These are phyloP conservation scores for Microctonus aethiopoides DNA, from an alignment of 2,888 invertebrate species.

Conservation along the genomic window DNA sequence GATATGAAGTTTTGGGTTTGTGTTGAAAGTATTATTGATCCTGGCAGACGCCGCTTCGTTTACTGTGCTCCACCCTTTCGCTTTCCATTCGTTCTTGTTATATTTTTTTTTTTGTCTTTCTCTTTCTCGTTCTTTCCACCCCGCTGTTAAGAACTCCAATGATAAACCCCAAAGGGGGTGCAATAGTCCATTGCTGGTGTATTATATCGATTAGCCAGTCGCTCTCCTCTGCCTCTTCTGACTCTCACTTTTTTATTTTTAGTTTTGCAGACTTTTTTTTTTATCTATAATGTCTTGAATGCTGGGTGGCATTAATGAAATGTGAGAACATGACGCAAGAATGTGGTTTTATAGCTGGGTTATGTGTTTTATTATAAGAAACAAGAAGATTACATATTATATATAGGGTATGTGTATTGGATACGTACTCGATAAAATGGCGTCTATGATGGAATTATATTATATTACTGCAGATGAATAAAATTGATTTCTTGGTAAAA, in stretches of 20 bases:
- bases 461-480: not conserved
- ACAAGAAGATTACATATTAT: not conserved
- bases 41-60: conserved; percentile 29
- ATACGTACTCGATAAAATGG: not conserved
- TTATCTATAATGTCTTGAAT: not conserved
- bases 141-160: not conserved
- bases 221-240: not conserved
- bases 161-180: not conserved
- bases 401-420: not conserved
- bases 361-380: not conserved
- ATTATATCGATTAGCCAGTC: conserved; percentile 6
- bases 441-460: not conserved
- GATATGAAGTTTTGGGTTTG: not conserved
- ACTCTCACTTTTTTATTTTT: not conserved
- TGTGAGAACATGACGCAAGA: not conserved
- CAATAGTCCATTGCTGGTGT: not conserved
- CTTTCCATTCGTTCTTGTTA: conserved; percentile 26
- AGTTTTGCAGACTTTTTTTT: not conserved
- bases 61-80: conserved; percentile 30
- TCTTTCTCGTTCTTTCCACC: not conserved
- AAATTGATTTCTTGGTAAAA: not conserved
- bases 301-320: not conserved
- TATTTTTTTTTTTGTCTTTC: conserved; percentile 8
- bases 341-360: not conserved
- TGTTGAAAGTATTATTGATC: conserved; percentile 29